Base-by-base conservation (phyloP, 1,140 invertebrate species). In the Dendroctonus ponderosae region DNA sequence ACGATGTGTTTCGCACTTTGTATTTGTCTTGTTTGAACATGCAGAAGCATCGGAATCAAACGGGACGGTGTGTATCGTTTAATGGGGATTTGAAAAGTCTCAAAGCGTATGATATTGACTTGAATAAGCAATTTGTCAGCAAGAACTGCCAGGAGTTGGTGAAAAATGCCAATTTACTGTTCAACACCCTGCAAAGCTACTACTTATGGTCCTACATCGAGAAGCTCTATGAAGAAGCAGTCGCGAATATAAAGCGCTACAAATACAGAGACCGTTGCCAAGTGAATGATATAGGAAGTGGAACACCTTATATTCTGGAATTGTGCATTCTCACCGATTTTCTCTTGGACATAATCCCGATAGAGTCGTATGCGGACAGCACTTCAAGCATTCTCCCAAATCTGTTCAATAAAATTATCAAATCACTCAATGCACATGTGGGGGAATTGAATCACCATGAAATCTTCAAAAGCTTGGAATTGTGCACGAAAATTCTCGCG, bases 171-270 rank as follows among this genome's bases (percentile, higher is more conserved):
- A 96, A 94, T 79, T 80, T 95, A 37, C 77, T 97, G 12, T 92
- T 97, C 75, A 88, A 89, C 40, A 91, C 91, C 2, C 82, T 96
- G 53, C 92, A 96, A 74, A 87, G 90, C 2, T 88, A 87, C 52
- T 96, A 93, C 75, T 87, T 96, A 51, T 96, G 94, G 94, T 85
- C 88, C 67, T 94, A 91, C 76, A 85, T 91, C 63, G 89, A 87
- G 3, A 83, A 84, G 50, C 79, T 90, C 60, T 92, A 91, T 76
- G 82, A 86, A 54, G 82, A 83, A 63, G 85, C 88, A 42, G 71
- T 78, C 49, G 70, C 64, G 15, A 75, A 74, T 64, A 68, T 76
- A 41, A 75, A 71, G 60, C 72, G 66, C 60, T 74, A 71, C 44
- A 68, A 76, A 7, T 65, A 66, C 60, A 59, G 72, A 66, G 53